A percentile compares a stretch with the other conserved stretches of the same genome.
Conservation (phyloP, 1,140 invertebrate species). For the Drosophila bocqueti region DNA sequence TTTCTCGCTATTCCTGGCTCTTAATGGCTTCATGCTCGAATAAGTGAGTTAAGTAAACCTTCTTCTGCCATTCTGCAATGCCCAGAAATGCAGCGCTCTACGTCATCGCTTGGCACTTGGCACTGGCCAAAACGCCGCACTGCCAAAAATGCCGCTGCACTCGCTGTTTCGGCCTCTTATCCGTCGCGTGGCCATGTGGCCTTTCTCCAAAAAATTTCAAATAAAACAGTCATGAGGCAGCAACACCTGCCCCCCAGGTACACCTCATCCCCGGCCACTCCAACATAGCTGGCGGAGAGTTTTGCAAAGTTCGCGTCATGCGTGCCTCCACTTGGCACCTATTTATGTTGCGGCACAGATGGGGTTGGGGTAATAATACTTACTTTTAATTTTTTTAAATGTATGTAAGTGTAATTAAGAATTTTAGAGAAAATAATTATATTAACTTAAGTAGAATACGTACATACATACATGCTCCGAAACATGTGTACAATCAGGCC, state of each 20-base stretch:
- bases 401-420: not conserved
- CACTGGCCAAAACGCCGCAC: slow-evolving; percentile 13
- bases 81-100: slow-evolving; percentile 52
- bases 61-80: slow-evolving; percentile 16
- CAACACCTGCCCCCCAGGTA: slow-evolving; percentile 14
- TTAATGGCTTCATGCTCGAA: slow-evolving; percentile 49
- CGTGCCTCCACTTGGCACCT: slow-evolving; percentile 78
- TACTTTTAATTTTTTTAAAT: too few relatives aligned
- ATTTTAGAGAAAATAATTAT: not conserved
- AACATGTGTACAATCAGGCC: not conserved
- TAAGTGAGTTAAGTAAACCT: slow-evolving; percentile 70
- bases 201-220: slow-evolving; percentile 76
- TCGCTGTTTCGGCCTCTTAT: slow-evolving; percentile 9
- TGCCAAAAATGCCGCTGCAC: slow-evolving; percentile 32
- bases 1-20: slow-evolving; percentile 4
- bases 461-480: not conserved
- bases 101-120: slow-evolving; percentile 60
- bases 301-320: slow-evolving; percentile 69
- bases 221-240: slow-evolving; percentile 73
- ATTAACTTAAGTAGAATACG: not conserved
- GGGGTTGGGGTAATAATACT: not conserved
- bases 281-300: slow-evolving; percentile 40
- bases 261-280: not conserved
- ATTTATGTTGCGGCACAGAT: slow-evolving; percentile 39
- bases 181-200: slow-evolving; percentile 50